Evolutionary conservation across 2,113 vertebrate species (phyloP), one percentile per base, ranked within the genome.

Genomic region (Narcine bancroftii): DNA sequence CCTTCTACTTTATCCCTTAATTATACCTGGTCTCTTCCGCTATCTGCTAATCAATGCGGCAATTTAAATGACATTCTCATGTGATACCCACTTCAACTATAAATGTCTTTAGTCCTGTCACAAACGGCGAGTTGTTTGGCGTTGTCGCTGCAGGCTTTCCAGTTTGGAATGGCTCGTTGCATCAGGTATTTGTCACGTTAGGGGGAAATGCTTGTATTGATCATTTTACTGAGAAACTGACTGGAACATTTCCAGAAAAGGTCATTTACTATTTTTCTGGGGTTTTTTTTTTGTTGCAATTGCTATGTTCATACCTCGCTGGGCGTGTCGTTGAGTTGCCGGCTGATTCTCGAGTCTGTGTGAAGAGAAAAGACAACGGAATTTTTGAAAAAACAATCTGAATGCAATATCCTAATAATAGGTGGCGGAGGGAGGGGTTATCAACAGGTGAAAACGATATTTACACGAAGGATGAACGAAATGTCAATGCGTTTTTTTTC

Each of bases 11-110:
- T 56, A 92, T 50, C 69, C 77, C 69, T 92, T 92, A 93, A 89
- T 93, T 83, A 93, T 53, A 89, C 66, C 69, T 50, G 83, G 39
- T 92, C 66, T 92, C 92, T 89, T 75, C 83, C 56, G 69, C 83
- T 92, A 89, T 92, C 87, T 92, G 85, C 69, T 69, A 89, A 92
- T 89, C 81, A 85, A 92, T 85, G 92, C 66, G 63, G 76, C 63
- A 42, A 91, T 92, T 72, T 26, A 89, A 92, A 89, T 92, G 72
- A 72, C 69, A 56, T 89, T 72, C 83, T 89, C 83, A 50, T 71
- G 77, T 83, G 92, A 85, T 92, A 53, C 92, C 45, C 83, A 89
- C 92, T 89, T 69, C 81, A 91, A 75, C 83, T 92, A 63, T 92
- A 71, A 72, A 47, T 71, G 19, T 71, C 72, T 92, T 89, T 92